A percentile compares a stretch with the other conserved stretches of the same genome.
Evolutionary conservation across 1,140 invertebrate genomes (phyloP).

Genomic region (Neuroterus valhalla): DNA sequence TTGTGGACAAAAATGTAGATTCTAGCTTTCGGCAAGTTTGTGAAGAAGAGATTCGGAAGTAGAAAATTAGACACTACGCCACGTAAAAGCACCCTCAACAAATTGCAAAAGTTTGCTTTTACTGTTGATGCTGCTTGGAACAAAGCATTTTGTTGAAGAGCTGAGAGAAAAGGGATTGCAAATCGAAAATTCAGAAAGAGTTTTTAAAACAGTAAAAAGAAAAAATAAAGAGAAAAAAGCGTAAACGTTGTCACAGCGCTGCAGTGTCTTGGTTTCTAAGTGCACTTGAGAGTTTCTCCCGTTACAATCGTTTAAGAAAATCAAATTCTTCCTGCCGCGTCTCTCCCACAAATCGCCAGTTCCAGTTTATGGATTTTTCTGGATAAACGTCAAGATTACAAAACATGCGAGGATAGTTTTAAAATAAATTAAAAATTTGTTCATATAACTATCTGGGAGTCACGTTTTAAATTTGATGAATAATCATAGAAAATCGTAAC

Average conservation of each 20-base stretch:
- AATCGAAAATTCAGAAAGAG: conserved; percentile 36
- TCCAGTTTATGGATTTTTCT: conserved; percentile 6
- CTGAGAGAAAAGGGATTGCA: conserved; percentile 34
- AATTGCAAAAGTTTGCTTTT: conserved; percentile 50
- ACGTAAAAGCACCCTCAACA: conserved; percentile 48
- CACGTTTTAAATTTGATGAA: too few species aligned
- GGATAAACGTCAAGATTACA: background rate
- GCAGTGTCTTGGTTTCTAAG: conserved; percentile 15
- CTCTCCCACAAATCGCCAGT: conserved; percentile 8
- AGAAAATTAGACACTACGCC: conserved; percentile 28
- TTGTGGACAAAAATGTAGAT: conserved; percentile 42
- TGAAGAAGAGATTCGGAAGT: conserved; percentile 45
- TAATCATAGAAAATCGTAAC: too few species aligned
- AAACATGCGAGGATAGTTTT: too few species aligned
- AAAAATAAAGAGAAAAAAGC: conserved; percentile 20
- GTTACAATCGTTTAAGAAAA: conserved; percentile 25
- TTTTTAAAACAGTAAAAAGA: background rate
- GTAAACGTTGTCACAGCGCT: conserved; percentile 3
- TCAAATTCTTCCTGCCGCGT: conserved; percentile 4
- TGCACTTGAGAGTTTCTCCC: conserved; percentile 18
- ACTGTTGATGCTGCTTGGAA: conserved; percentile 29
- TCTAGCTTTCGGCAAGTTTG: conserved; percentile 40
- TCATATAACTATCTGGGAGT: too few species aligned
- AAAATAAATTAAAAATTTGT: too few species aligned
- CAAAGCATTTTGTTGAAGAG: conserved; percentile 41